Conservation (phyloP, 2,797 vertebrate species). For the Tragelaphus eurycerus region DNA sequence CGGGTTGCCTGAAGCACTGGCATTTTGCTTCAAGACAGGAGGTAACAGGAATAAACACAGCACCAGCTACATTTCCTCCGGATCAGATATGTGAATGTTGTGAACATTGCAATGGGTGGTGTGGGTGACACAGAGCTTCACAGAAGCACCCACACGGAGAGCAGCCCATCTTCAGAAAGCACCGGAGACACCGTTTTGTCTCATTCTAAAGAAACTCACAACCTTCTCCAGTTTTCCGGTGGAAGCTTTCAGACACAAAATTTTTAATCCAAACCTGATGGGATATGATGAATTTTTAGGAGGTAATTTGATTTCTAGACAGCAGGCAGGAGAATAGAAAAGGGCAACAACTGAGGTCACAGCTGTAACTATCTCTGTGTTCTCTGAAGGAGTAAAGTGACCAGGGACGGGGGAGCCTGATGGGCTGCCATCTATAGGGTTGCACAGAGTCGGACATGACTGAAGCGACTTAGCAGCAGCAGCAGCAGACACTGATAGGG, state of each 20-base stretch:
- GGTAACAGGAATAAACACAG: slow-evolving; percentile 62
- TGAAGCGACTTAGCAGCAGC: too few species aligned
- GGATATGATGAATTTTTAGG: not conserved
- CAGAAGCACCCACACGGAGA: not conserved
- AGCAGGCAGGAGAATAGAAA: not conserved
- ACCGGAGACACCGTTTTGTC: not conserved
- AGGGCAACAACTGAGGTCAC: not conserved
- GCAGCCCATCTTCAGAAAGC: not conserved
- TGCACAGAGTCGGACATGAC: too few species aligned
- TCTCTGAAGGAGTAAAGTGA: not conserved
- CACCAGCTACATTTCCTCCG: not conserved
- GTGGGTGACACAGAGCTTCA: slow-evolving; percentile 32
- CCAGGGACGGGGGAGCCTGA: too few species aligned
- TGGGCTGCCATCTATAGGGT: too few species aligned
- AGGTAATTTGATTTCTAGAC: not conserved
- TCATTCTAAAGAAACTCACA: slow-evolving; percentile 20
- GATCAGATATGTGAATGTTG: slow-evolving; percentile 45
- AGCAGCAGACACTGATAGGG: not conserved
- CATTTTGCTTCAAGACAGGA: slow-evolving; percentile 42
- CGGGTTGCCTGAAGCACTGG: not conserved
- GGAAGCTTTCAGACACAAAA: not conserved
- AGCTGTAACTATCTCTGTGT: not conserved
- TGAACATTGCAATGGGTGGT: not conserved
- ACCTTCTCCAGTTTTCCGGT: not conserved
- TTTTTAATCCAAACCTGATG: not conserved